Percentiles rank a stretch among this genome's conserved stretches.
phyloP scores from a whole-genome alignment of 2,113 vertebrate species.

The Ameiurus melas region DNA sequence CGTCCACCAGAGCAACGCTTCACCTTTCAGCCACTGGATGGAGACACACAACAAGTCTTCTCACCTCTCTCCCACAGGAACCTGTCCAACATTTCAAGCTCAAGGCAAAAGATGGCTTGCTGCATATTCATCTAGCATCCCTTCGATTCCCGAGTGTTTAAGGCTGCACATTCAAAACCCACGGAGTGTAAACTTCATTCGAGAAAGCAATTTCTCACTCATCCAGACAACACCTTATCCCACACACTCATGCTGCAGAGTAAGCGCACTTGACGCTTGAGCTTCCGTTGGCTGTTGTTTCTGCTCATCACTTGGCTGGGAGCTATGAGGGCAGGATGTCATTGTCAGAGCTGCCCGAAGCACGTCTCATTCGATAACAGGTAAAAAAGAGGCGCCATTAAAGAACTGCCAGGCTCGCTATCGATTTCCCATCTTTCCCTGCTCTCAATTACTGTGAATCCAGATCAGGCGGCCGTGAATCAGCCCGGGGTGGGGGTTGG shows the following conservation, averaged over 20 bases:
- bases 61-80: neutral
- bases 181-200: slow-evolving; percentile 52
- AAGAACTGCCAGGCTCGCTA: slow-evolving; percentile 55
- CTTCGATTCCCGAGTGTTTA: slow-evolving; percentile 48
- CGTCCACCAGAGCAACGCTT: slow-evolving; percentile 6
- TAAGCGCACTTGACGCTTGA: neutral
- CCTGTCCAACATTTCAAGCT: slow-evolving; percentile 7
- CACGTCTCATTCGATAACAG: slow-evolving; percentile 55
- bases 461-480: slow-evolving; percentile 45
- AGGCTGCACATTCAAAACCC: slow-evolving; percentile 50
- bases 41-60: slow-evolving; percentile 40
- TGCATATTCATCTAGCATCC: slow-evolving; percentile 51
- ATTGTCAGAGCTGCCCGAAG: slow-evolving; percentile 53
- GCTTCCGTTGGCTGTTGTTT: slow-evolving; percentile 24
- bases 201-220: slow-evolving; percentile 56
- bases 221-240: slow-evolving; percentile 44
- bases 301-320: slow-evolving; percentile 40
- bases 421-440: slow-evolving; percentile 55
- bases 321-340: slow-evolving; percentile 53
- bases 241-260: neutral
- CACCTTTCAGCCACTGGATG: slow-evolving; percentile 44
- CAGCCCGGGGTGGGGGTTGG: slow-evolving; percentile 42
- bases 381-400: slow-evolving; percentile 55
- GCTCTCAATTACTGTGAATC: slow-evolving; percentile 55
- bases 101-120: slow-evolving; percentile 29